These are phyloP conservation scores for Anadara kagoshimensis DNA, from an alignment of 1,140 invertebrate genomes.

Conservation along the genomic window DNA sequence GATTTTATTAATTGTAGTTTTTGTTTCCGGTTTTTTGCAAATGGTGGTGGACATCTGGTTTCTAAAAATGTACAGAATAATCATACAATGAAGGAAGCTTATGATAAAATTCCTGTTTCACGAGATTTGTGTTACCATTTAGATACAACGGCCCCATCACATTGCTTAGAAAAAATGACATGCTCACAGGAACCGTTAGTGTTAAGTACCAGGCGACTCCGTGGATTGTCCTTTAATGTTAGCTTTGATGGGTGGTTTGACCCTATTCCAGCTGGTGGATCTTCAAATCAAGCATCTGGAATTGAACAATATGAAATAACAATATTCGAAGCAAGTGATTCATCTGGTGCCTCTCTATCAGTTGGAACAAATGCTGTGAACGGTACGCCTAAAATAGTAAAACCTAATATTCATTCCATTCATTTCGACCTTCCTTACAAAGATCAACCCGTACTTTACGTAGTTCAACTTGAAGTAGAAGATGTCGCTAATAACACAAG, in stretches of 20 bases:
- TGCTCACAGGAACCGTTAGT: slow-evolving; percentile 12
- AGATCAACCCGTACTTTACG: slow-evolving; percentile 32
- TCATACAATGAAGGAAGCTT: neutral
- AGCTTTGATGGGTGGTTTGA: slow-evolving; percentile 23
- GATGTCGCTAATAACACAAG: slow-evolving; percentile 46
- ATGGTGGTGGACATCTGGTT: slow-evolving; percentile 17
- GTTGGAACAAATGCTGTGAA: neutral
- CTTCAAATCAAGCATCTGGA: slow-evolving; percentile 15
- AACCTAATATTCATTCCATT: neutral
- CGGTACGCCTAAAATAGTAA: neutral
- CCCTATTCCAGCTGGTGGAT: slow-evolving; percentile 10
- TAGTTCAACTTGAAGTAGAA: slow-evolving; percentile 41
- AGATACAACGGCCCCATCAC: slow-evolving; percentile 9
- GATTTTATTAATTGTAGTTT: neutral
- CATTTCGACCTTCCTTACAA: neutral
- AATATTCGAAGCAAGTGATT: slow-evolving; percentile 15
- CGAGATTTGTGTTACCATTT: slow-evolving; percentile 20
- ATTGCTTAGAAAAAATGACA: slow-evolving; percentile 18
- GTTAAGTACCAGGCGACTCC: neutral
- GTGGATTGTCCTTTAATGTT: neutral
- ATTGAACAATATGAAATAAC: slow-evolving; percentile 19
- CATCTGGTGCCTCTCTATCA: neutral
- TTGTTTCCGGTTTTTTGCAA: neutral
- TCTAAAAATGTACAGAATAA: slow-evolving; percentile 8
- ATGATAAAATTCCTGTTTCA: neutral